Base-by-base conservation (phyloP, 2,797 vertebrate species). In the Danio albolineatus region DNA sequence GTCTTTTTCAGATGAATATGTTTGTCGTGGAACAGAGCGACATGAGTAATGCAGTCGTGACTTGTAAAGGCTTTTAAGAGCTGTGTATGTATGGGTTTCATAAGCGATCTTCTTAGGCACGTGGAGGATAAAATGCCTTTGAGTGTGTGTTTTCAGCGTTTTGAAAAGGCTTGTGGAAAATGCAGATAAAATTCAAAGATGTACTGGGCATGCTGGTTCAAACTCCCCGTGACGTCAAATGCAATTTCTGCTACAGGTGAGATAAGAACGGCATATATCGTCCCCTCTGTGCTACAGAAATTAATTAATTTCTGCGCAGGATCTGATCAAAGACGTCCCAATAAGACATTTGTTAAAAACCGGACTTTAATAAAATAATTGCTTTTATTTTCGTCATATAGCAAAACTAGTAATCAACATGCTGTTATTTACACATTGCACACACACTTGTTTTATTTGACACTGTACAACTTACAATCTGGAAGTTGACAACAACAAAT, bases 321-420 rank as follows among this genome's bases (percentile, higher is more conserved):
- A 72, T 78, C 87, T 89, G 90, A 81, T 85, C 85, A 85, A 85
- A 85, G 83, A 81, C 84, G 91, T 86, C 84, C 87, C 92, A 94
- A 90, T 90, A 92, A 94, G 89, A 90, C 93, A 94, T 94, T 90
- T 85, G 57, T 62, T 70, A 93, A 94, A 94, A 95, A 92, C 90
- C 85, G 88, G 95, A 95, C 95, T 96, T 94, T 97, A 97, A 96
- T 97, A 98, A 98, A 98, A 98, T 97, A 98, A 95, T 96, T 95
- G 95, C 94, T 95, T 98, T 97, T 98, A 97, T 97, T 98, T 93
- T 76, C 87, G 69, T 94, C 92, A 93, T 93, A 94, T 97, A 97
- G 96, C 96, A 98, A 98, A 98, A 97, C 95, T 97, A 97, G 91
- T 94, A 93, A 95, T 96, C 94, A 94, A 95, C 94, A 94, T 95